Conservation (phyloP, 2,113 vertebrate species). For the Lepus timidus region DNA sequence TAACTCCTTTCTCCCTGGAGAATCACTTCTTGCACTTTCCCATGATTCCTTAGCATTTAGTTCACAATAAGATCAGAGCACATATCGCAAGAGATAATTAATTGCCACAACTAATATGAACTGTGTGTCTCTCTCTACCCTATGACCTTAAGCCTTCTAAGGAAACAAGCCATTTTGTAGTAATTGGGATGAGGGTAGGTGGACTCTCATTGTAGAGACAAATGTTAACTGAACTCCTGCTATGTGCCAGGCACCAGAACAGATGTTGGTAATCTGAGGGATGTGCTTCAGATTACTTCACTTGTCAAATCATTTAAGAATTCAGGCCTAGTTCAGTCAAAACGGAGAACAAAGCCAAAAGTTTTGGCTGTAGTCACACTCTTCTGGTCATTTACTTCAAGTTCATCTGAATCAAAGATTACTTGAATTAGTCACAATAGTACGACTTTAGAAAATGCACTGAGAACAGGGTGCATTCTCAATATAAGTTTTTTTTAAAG, state of each 20-base stretch:
- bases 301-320: not conserved
- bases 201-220: not conserved
- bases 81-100: not conserved
- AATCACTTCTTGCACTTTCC: not conserved
- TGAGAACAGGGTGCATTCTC: not conserved
- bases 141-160: slow-evolving; percentile 9
- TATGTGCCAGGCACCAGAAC: not conserved
- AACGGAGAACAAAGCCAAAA: not conserved
- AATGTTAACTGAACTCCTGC: not conserved
- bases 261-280: not conserved
- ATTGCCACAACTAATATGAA: not conserved
- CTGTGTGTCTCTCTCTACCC: not conserved
- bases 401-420: not conserved
- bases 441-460: not conserved
- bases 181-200: not conserved
- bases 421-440: not conserved
- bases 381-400: not conserved
- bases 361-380: not conserved
- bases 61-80: not conserved
- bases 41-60: not conserved
- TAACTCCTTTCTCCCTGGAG: not conserved
- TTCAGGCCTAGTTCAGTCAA: not conserved
- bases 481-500: no score
- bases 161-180: not conserved
- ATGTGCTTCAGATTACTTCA: not conserved